phyloP scores from a whole-genome alignment of 2,113 vertebrate species.

The Catharus minimus region DNA sequence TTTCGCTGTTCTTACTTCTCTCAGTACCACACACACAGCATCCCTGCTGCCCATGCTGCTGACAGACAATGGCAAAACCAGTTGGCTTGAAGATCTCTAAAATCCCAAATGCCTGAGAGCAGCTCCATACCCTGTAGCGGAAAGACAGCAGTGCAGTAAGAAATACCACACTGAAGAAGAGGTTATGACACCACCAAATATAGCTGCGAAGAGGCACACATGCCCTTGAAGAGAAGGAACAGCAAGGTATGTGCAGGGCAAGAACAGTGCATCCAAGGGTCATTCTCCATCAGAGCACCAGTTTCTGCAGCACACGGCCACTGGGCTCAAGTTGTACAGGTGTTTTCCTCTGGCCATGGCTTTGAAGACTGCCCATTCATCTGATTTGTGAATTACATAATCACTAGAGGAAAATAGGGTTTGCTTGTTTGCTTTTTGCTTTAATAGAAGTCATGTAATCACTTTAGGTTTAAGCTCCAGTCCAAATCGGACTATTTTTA shows the following conservation, averaged over 20 bases:
- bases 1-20: neutral
- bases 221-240: neutral
- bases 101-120: neutral
- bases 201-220: neutral
- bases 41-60: accelerated
- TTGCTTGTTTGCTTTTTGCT: slow-evolving; percentile 57
- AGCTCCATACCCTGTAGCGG: neutral
- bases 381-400: slow-evolving; percentile 57
- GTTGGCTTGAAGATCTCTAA: neutral
- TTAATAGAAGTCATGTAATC: slow-evolving; percentile 66
- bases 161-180: neutral
- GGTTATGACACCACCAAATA: neutral
- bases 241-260: neutral
- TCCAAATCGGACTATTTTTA: slow-evolving; percentile 68
- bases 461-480: slow-evolving; percentile 66
- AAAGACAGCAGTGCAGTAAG: neutral
- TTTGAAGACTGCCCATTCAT: slow-evolving; percentile 25
- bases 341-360: neutral
- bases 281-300: neutral
- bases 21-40: neutral
- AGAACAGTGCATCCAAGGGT: accelerated
- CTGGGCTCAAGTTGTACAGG: neutral
- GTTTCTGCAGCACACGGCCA: accelerated
- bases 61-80: neutral
- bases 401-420: neutral